phyloP scores from a whole-genome alignment of 53 echinoderm and acorn worm species.

The Antedon mediterranea region DNA sequence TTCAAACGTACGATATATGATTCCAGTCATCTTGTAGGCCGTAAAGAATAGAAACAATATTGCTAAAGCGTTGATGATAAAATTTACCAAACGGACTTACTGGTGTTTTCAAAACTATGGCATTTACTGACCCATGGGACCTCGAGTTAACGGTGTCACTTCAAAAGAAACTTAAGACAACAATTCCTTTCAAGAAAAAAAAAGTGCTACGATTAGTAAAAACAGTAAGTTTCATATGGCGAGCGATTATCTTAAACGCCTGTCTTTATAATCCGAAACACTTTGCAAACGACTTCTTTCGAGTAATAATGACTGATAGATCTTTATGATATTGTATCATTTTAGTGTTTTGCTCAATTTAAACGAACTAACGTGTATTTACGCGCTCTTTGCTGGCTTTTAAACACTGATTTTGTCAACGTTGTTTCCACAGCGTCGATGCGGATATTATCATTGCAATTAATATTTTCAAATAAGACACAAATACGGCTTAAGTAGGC shows the following conservation, averaged over 20 bases:
- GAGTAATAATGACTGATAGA: not conserved
- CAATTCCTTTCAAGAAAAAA: not conserved
- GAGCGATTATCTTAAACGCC: not conserved
- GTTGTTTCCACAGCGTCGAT: not conserved
- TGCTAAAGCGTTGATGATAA: not conserved
- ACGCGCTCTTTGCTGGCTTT: not conserved
- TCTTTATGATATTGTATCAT: not conserved
- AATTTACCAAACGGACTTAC: not conserved
- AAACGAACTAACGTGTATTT: not conserved
- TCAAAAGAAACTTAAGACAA: constrained; percentile 1
- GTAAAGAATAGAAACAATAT: not conserved
- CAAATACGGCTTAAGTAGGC: not conserved
- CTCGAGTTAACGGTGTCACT: not conserved
- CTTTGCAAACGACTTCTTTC: not conserved
- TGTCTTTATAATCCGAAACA: not conserved
- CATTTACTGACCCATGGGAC: not conserved
- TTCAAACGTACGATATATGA: not conserved
- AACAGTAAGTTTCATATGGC: not conserved
- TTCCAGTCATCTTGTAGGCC: not conserved
- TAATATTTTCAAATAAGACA: not conserved
- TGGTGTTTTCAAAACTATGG: not conserved
- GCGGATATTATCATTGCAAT: not conserved
- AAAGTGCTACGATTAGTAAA: not conserved
- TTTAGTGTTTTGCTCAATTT: not conserved
- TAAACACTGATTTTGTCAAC: not conserved